These are phyloP conservation scores for Teleogryllus oceanicus DNA, from an alignment of 2,888 invertebrate genomes.

Conservation along the genomic window DNA sequence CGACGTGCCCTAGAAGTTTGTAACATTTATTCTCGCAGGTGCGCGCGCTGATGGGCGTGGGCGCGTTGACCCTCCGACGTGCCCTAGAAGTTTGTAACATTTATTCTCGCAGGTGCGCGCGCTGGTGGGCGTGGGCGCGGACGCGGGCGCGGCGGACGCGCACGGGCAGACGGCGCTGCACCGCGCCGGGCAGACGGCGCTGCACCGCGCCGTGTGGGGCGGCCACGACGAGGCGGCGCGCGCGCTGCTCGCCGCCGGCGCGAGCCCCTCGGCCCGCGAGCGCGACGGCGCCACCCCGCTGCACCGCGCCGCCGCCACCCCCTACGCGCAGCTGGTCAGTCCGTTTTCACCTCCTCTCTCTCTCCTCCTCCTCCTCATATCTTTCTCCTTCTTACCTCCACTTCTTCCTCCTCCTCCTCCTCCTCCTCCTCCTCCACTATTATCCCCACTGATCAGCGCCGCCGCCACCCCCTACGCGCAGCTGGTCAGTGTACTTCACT, in stretches of 20 bases:
- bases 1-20: too few relatives aligned
- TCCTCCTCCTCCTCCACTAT: too few relatives aligned
- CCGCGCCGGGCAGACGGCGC: neutral
- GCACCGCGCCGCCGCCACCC: neutral
- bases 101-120: neutral
- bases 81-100: too few relatives aligned
- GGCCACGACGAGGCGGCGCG: constrained; percentile 2
- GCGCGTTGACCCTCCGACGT: too few relatives aligned
- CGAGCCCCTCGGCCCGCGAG: neutral
- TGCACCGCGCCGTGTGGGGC: neutral
- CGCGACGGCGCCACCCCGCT: neutral
- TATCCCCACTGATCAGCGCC: neutral
- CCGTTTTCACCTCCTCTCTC: too few relatives aligned
- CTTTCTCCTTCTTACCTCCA: too few relatives aligned
- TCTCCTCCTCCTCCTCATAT: too few relatives aligned
- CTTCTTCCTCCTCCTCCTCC: too few relatives aligned
- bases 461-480: neutral
- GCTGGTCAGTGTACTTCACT: too few relatives aligned
- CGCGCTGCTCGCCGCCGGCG: neutral
- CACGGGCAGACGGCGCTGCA: neutral
- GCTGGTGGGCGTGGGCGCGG: neutral
- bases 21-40: too few relatives aligned
- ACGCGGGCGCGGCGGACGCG: neutral
- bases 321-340: neutral
- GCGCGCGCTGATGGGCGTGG: too few relatives aligned